A percentile compares a stretch with the other conserved stretches of the same genome.
Evolutionary conservation across 2,797 vertebrate species (phyloP).

Genomic region (Sebastes minor): DNA sequence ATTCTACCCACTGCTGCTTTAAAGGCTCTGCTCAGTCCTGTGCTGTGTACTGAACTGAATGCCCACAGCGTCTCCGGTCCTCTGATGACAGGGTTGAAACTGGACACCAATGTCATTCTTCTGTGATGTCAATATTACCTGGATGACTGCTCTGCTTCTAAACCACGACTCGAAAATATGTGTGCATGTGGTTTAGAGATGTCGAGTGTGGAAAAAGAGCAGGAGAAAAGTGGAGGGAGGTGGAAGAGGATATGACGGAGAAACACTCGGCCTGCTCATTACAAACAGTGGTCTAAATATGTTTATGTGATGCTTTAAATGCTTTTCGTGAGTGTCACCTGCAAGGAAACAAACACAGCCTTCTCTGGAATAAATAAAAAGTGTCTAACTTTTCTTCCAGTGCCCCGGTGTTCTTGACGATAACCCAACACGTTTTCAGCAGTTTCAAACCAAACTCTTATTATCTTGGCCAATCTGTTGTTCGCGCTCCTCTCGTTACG

Average conservation of each 20-base stretch:
- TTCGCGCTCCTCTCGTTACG: conserved; percentile 61
- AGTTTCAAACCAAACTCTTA: conserved; percentile 53
- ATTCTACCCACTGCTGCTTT: no score
- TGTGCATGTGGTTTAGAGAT: background rate
- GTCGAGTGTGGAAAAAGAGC: background rate
- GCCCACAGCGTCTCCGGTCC: background rate
- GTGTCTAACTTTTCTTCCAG: conserved; percentile 20
- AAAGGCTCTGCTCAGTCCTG: conserved; percentile 8
- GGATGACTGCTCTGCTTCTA: conserved; percentile 42
- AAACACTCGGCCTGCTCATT: background rate
- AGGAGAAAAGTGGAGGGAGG: background rate
- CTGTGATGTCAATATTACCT: conserved; percentile 47
- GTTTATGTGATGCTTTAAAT: conserved; percentile 2
- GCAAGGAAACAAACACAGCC: conserved; percentile 25
- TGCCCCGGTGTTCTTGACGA: conserved; percentile 33
- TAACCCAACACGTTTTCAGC: conserved; percentile 45
- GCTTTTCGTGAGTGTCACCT: conserved; percentile 1
- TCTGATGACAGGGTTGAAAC: conserved; percentile 34
- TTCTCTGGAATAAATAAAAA: conserved; percentile 19
- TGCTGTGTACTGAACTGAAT: conserved; percentile 15
- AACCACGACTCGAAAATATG: conserved; percentile 1
- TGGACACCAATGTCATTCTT: conserved; percentile 22
- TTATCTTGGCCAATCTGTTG: conserved; percentile 70
- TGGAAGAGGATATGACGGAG: background rate
- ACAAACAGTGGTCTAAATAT: background rate